Conservation (phyloP, 23 tunicate species). For the Styela plicata region DNA sequence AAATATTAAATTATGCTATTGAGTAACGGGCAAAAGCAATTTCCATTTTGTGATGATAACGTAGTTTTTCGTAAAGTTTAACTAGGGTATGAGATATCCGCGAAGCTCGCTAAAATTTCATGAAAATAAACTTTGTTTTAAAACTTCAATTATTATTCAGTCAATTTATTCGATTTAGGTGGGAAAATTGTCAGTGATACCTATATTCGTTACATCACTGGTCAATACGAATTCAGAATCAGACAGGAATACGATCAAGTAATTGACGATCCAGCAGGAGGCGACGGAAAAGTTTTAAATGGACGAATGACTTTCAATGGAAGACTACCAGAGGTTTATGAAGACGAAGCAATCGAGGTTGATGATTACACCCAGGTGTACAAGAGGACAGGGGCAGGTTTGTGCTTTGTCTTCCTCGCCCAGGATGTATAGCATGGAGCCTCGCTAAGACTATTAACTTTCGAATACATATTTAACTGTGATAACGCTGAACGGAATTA, state of each 20-base stretch:
- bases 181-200: conserved; percentile 66
- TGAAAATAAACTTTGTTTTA: not conserved
- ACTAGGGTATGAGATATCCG: not conserved
- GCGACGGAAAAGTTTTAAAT: conserved; percentile 29
- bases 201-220: conserved; percentile 40
- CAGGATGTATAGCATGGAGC: too few species aligned
- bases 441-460: too few species aligned
- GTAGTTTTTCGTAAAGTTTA: too few species aligned
- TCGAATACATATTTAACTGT: too few species aligned
- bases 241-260: conserved; percentile 54
- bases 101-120: not conserved
- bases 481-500: too few species aligned
- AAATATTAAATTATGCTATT: too few species aligned
- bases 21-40: too few species aligned
- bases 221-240: conserved; percentile 57
- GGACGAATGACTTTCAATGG: conserved; percentile 69
- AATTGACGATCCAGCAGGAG: conserved; percentile 23
- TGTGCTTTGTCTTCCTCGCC: too few species aligned
- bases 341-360: conserved; percentile 24
- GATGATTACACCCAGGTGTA: conserved; percentile 37
- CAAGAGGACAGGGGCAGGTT: conserved; percentile 58
- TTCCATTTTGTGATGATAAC: too few species aligned
- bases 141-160: too few species aligned
- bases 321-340: conserved; percentile 43
- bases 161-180: too few species aligned